Percentiles rank a stretch among this genome's conserved stretches.
Conservation (phyloP, 2,888 invertebrate genomes). For the Tryphoninae sp. region DNA sequence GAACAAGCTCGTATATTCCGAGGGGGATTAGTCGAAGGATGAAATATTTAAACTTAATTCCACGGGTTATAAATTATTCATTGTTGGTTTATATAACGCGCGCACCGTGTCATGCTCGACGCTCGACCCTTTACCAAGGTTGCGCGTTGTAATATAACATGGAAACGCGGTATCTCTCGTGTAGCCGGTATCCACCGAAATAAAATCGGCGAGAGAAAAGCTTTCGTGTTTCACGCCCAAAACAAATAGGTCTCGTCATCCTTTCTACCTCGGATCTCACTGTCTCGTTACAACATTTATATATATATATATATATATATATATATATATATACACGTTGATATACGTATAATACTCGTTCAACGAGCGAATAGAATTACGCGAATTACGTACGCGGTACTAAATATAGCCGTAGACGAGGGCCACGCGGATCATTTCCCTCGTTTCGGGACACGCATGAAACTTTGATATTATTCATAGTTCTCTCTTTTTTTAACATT, state of each 20-base stretch:
- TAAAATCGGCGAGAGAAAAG: conserved; percentile 1
- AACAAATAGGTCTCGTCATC: conserved; percentile 31
- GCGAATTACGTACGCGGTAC: conserved; percentile 15
- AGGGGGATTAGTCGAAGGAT: conserved; percentile 67
- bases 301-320: not conserved
- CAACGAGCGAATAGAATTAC: conserved; percentile 44
- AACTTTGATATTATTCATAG: conserved; percentile 35
- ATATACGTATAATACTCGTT: not conserved
- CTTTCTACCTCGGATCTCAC: not conserved
- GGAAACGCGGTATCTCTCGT: conserved; percentile 16
- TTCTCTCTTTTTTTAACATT: conserved; percentile 19
- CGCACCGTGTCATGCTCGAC: not conserved
- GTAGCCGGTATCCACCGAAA: not conserved
- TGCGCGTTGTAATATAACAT: conserved; percentile 3
- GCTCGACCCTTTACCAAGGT: not conserved
- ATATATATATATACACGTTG: too few relatives aligned
- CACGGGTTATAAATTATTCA: conserved; percentile 70
- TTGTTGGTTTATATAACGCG: conserved; percentile 45
- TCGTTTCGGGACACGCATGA: conserved; percentile 23
- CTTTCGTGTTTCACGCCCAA: conserved; percentile 37
- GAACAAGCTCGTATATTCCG: conserved; percentile 32
- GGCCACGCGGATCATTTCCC: conserved; percentile 9
- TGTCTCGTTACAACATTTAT: not conserved
- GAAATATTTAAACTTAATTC: conserved; percentile 74
- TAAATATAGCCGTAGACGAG: conserved; percentile 3